Evolutionary conservation across 37 sponge, comb jelly and placozoan genomes (phyloP), one percentile per base, ranked within the genome.

Genomic region (Spongilla lacustris): DNA sequence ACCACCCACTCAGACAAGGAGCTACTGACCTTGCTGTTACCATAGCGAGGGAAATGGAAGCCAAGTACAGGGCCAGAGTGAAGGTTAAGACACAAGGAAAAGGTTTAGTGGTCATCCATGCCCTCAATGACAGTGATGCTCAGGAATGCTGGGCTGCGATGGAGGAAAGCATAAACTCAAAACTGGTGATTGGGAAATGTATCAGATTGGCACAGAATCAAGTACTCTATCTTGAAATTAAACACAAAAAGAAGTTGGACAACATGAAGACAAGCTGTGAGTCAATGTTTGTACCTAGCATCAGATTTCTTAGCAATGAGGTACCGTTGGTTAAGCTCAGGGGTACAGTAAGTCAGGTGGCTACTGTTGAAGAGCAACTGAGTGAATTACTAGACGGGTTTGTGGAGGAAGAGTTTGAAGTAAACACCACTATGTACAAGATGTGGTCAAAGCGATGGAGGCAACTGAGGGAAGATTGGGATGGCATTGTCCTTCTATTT

Each of bases 371-470:
- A 0, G 69, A 75, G 1, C 50, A 58, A 31, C 11, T 90, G 22
- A 9, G 10, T n/a, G 49, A 28, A 9, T n/a, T 85, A 26, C 33
- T 70, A 11, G 58, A 41, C 34, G 73, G 81, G 2, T 38, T 48
- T 36, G 67, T 50, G 10, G 36, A 23, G 11, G 74, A 67, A 69
- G 25, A 28, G 33, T 90, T 85, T 75, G 58, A 50, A 17, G 66
- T 90, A 27, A 58, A 17, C 19, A 58, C 58, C 19, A 6, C 58
- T 17, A 17, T 58, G 12, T 68, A 73, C 67, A 36, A 26, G 2
- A 76, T 85, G 86, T 90, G 90, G 86, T 27, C 36, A 22, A 80
- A 80, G 36, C 49, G 82, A 67, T 90, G 90, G 90, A 58, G 26
- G 36, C 73, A 85, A n/a, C 58, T 85, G 19, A 24, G 68, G 30